phyloP scores from a whole-genome alignment of 1,140 invertebrate genomes.

The Apolygus lucorum region DNA sequence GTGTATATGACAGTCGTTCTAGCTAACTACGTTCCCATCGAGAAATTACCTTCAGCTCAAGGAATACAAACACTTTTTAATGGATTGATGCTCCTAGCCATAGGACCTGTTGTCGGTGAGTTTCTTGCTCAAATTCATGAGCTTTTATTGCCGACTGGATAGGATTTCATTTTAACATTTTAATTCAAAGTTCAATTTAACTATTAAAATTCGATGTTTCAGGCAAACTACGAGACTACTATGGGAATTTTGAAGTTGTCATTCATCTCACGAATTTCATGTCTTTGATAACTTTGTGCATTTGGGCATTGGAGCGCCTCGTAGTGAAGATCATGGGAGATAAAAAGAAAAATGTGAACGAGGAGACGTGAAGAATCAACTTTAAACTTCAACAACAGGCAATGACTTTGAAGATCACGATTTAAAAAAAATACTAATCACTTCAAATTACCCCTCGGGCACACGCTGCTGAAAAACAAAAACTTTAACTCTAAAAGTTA shows the following conservation, averaged over 20 bases:
- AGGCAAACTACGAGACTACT: background rate
- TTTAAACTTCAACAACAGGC: too few species aligned
- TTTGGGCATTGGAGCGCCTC: background rate
- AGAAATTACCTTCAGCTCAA: slow-evolving; percentile 53
- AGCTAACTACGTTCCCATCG: slow-evolving; percentile 54
- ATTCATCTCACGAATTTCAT: background rate
- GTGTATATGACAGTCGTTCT: slow-evolving; percentile 59
- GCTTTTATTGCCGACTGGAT: background rate
- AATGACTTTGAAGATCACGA: too few species aligned
- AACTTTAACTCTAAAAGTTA: too few species aligned
- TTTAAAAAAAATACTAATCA: too few species aligned
- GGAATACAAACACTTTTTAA: slow-evolving; percentile 53
- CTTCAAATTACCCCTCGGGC: too few species aligned
- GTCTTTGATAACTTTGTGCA: background rate
- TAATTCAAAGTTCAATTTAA: background rate
- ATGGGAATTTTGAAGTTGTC: background rate
- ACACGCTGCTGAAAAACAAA: too few species aligned
- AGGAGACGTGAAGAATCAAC: too few species aligned
- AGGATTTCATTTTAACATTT: background rate
- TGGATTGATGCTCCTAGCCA: slow-evolving; percentile 45
- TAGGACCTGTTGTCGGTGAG: slow-evolving; percentile 54
- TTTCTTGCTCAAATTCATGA: background rate
- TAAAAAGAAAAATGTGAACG: background rate
- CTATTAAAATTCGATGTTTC: too few species aligned
- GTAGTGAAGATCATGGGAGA: background rate